Evolutionary conservation across 92 coral and sea anemone species (phyloP), one percentile per base, ranked within the genome.

Genomic region (Porites divaricata): DNA sequence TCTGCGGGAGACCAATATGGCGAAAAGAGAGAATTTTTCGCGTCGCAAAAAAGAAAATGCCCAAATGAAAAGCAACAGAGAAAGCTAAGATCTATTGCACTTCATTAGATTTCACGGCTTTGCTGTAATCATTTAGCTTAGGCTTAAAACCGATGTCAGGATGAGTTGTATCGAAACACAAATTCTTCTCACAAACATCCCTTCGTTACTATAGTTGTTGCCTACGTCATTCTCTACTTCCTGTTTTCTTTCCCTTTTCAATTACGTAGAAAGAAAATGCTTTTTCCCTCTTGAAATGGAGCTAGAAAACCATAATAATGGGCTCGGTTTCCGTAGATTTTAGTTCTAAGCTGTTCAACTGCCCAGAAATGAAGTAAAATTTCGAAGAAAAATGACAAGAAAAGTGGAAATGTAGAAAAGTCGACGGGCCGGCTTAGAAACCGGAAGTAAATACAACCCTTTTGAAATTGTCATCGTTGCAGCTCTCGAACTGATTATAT

Each of bases 181-280:
- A 50, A 85, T 85, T 89, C 92, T 89, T 79, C 67, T 20, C 75
- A 85, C 78, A 4, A 1, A 7, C 10, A 4, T 52, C 72, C 24
- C 76, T 53, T 53, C 86, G 79, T 85, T 74, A 86, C 92, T 80
- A 84, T 84, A 84, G 88, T 84, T 78, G 86, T 83, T 85, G 67
- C 89, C 85, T 77, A 85, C 92, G 92, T 89, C 92, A 89, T 89
- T 71, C 22, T 74, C 23, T 13, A 70, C 81, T 89, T 89, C 92
- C 92, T 89, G 92, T 89, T 89, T 89, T 79, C 79, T 72, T 81
- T 81, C 78, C 77, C 85, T 58, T 81, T 81, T 41, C 85, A 81
- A 81, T 81, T 81, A 81, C 74, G 78, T 24, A 63, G 63, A 82
- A 62, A 20, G 61, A 72, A 71, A 72, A 54, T 72, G 62, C 12